Evolutionary conservation across 1,140 invertebrate species (phyloP).

Genomic region (Sipha flava): DNA sequence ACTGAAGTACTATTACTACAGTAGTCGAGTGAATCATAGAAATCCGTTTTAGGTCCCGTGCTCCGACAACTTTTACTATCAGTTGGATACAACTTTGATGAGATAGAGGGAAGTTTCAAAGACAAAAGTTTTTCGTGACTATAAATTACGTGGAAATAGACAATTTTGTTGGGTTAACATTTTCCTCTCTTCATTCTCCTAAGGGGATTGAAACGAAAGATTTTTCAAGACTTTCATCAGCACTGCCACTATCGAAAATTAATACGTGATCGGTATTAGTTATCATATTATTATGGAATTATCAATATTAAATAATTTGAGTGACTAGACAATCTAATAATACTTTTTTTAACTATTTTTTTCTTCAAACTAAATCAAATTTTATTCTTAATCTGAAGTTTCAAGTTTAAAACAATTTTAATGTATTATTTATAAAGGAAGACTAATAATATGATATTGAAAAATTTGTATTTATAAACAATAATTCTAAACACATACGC

Average conservation of each 20-base stretch:
- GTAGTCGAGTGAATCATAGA: slow-evolving; percentile 5
- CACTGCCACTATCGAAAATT: not conserved
- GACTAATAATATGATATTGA: no score
- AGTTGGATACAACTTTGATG: not conserved
- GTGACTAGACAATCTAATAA: no score
- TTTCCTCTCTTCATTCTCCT: not conserved
- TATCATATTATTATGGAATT: not conserved
- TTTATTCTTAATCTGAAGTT: no score
- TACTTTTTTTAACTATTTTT: no score
- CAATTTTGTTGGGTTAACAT: not conserved
- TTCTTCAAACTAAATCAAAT: no score
- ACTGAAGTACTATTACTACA: not conserved
- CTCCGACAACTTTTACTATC: not conserved
- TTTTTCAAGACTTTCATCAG: not conserved
- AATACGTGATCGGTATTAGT: not conserved
- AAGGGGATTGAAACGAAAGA: not conserved
- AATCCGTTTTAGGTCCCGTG: slow-evolving; percentile 4
- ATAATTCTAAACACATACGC: no score
- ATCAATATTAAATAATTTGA: not conserved
- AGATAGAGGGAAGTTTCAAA: slow-evolving; percentile 1
- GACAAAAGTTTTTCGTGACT: slow-evolving; percentile 3
- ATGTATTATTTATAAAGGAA: no score
- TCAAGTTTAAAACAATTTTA: no score
- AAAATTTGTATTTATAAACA: no score
- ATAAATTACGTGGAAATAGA: not conserved